Evolutionary conservation across 92 coral and sea anemone species (phyloP), one percentile per base, ranked within the genome.

Genomic region (Anthopleura xanthogrammica): DNA sequence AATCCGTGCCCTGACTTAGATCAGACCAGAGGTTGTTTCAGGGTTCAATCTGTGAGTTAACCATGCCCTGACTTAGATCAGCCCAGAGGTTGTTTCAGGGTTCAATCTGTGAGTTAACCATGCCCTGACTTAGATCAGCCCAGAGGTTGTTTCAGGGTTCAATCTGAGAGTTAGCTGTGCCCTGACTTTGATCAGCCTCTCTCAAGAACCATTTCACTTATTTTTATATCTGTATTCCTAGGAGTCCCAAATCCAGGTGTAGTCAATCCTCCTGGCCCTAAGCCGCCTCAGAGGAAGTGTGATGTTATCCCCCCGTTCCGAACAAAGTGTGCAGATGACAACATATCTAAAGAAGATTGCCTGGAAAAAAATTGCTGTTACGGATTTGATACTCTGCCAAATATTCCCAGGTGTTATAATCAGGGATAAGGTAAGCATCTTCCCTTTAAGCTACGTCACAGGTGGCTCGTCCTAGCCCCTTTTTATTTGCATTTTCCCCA

Each of bases 301-400:
- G 65, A 46, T 23, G 41, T 77, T 16, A 52, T 55, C 46, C 80
- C 80, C 17, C 58, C 60, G 64, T 24, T 50, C 3, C 29, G 80
- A 55, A 4, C 56, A 12, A 52, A 24, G 41, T 77, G 80, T 52
- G 80, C 60, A 46, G 41, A 50, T 46, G 58, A 19, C 12, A 55
- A 22, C 41, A 77, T 77, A 77, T 16, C 64, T 55, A n/a, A 77
- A 55, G 60, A 12, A 1, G 80, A 77, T 7, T 77, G 80, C 41
- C 1, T 23, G 17, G n/a, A 9, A 6, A 77, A 43, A 22, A 65
- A n/a, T 11, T 77, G 80, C 19, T 77, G 80, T 58, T 77, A 77
- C 80, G 60, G 41, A 17, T 52, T n/a, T 19, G 60, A 52, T 55
- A 43, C 60, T 14, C 80, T 77, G 12, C 80, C 80, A 0, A 22